Evolutionary conservation across 2,888 invertebrate genomes (phyloP), one percentile per base, ranked within the genome.

Genomic region (Tanytarsus gracilentus): DNA sequence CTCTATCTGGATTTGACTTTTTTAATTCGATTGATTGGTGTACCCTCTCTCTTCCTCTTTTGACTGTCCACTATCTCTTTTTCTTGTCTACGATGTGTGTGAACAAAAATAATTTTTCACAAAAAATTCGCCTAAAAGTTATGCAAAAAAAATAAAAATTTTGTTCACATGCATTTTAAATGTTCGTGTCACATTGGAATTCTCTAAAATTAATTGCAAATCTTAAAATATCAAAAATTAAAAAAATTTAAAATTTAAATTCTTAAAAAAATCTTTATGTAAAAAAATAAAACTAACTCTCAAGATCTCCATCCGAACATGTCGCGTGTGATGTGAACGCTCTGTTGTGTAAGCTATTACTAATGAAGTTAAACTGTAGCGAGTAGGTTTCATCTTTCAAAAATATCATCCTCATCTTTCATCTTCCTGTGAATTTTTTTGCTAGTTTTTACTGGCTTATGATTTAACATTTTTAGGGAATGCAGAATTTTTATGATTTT

Each of bases 11-110:
- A 27, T 26, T 30, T 33, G 27, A 21, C 49, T 52, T 21, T 33
- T 62, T 60, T 21, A 16, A 16, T 33, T n/a, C 36, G 18, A 7
- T 21, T 49, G 9, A 59, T 61, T 50, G 21, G 62, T 33, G 58
- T 62, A 56, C 59, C 61, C 53, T 61, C 53, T 27, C 33, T 39
- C 61, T 62, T 29, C 25, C 50, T 50, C 5, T 26, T n/a, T 48
- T 48, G 23, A 7, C 16, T 48, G 18, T 48, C 48, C 8, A 30
- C 9, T 30, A 6, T 30, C 30, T 6, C 7, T 9, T 30, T 30
- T 30, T 8, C 9, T 30, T 30, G 6, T 30, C 9, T 30, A 6
- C 9, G 9, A 30, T 40, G n/a, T 40, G 40, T 50, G 9, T 30
- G 30, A 30, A 30, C 6, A 30, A 30, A 30, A 30, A 30, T 8